phyloP scores from a whole-genome alignment of 1,140 invertebrate genomes.

The Oncopodura yosiiana region DNA sequence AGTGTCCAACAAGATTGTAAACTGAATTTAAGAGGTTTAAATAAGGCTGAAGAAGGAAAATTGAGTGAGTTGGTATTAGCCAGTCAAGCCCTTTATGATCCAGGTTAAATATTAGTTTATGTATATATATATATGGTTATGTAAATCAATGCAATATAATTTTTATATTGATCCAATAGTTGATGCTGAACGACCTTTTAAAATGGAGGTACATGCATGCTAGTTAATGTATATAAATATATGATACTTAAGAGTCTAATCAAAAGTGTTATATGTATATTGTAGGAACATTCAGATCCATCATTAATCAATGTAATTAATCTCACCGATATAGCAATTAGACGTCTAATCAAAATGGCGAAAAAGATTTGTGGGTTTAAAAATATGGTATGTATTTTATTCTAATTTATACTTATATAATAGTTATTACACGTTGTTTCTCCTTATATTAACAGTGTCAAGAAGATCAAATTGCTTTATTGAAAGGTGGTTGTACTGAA shows the following conservation, averaged over 20 bases:
- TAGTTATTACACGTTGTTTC: no score
- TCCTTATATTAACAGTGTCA: no score
- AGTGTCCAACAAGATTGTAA: constrained; percentile 41
- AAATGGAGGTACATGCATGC: background rate
- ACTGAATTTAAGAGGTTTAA: constrained; percentile 55
- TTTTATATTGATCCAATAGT: no score
- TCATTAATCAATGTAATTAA: constrained; percentile 73
- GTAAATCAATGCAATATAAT: no score
- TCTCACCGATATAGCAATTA: constrained; percentile 78
- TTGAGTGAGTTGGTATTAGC: constrained; percentile 72
- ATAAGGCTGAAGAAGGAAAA: constrained; percentile 69
- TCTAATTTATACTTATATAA: no score
- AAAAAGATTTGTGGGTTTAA: constrained; percentile 80
- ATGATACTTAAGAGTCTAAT: background rate
- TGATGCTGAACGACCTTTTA: constrained; percentile 53
- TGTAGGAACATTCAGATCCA: constrained; percentile 46
- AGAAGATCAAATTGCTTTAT: constrained; percentile 76
- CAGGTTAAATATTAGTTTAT: no score
- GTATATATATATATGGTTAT: no score
- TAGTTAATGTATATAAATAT: background rate
- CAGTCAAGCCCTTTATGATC: constrained; percentile 67
- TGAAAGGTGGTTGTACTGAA: constrained; percentile 82
- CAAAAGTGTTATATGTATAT: background rate
- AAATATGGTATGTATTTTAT: no score
- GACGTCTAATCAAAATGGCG: constrained; percentile 81